Percentiles rank a stretch among this genome's conserved stretches.
phyloP scores from a whole-genome alignment of 1,140 invertebrate genomes.

The Zophobas atratus region DNA sequence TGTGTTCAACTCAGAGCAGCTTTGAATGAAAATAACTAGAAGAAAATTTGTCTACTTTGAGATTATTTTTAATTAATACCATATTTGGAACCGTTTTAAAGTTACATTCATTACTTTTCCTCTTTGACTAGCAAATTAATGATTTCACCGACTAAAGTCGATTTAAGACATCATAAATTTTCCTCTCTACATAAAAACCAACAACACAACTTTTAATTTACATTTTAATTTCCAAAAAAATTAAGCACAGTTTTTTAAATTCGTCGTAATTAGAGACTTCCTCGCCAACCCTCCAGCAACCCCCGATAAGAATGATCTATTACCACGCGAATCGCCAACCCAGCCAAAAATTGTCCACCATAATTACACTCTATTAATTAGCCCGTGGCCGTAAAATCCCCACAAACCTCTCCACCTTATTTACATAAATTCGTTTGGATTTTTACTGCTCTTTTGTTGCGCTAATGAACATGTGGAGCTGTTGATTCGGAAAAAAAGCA shows the following conservation, averaged over 20 bases:
- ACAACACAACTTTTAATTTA: constrained; percentile 28
- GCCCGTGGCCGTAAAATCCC: constrained; percentile 3
- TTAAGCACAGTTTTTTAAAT: constrained; percentile 16
- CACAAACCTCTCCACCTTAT: not conserved
- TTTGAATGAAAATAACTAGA: too few relatives aligned
- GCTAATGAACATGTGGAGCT: constrained; percentile 26
- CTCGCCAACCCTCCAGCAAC: not conserved
- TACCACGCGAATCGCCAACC: not conserved
- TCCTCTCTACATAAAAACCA: not conserved
- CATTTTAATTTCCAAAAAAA: constrained; percentile 35
- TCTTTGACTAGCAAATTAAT: not conserved
- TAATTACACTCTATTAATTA: constrained; percentile 10
- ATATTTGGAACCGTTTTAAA: too few relatives aligned
- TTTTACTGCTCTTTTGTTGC: not conserved
- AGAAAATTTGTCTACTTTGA: too few relatives aligned
- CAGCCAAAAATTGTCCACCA: not conserved
- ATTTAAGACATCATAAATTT: too few relatives aligned
- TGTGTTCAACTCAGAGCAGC: too few relatives aligned
- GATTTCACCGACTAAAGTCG: too few relatives aligned
- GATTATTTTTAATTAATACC: too few relatives aligned
- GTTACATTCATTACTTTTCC: too few relatives aligned
- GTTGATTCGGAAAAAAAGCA: constrained; percentile 4
- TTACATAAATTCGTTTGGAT: constrained; percentile 1
- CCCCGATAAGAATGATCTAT: constrained; percentile 8
- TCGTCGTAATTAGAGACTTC: not conserved